phyloP scores from a whole-genome alignment of 2,113 vertebrate species.

The Oreochromis aureus region DNA sequence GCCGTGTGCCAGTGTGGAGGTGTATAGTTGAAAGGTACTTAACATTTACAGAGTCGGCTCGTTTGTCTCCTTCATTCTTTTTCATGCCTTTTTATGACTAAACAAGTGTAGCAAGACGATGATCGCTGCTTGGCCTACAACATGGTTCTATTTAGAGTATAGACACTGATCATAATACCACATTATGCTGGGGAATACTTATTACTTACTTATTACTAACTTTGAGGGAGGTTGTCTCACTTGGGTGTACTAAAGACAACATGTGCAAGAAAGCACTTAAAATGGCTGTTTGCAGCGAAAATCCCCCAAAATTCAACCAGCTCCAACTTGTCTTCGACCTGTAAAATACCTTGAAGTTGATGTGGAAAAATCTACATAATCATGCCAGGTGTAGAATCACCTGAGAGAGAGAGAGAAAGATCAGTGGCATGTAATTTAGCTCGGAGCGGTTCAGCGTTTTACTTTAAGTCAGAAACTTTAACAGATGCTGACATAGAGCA shows the following conservation, averaged over 20 bases:
- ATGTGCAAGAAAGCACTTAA: neutral
- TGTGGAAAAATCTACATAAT: neutral
- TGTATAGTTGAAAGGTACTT: neutral
- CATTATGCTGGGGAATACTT: no score
- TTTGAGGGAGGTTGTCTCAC: neutral
- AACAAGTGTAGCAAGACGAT: neutral
- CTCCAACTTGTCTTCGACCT: neutral
- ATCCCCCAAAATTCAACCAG: neutral
- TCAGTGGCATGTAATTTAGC: conserved; percentile 5
- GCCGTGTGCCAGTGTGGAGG: neutral
- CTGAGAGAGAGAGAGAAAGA: neutral
- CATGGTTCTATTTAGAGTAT: neutral
- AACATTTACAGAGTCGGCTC: neutral
- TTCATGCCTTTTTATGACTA: neutral
- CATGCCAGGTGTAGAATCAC: neutral
- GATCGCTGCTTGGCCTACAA: neutral
- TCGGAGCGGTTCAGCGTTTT: neutral
- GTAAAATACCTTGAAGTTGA: neutral
- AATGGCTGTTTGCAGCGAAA: neutral
- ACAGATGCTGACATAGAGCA: neutral
- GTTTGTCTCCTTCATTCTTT: neutral
- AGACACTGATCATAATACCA: neutral
- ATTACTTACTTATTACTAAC: no score
- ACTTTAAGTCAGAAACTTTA: neutral
- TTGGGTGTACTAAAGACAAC: neutral